Evolutionary conservation across 1,140 invertebrate genomes (phyloP).

Genomic region (Cepaea nemoralis): DNA sequence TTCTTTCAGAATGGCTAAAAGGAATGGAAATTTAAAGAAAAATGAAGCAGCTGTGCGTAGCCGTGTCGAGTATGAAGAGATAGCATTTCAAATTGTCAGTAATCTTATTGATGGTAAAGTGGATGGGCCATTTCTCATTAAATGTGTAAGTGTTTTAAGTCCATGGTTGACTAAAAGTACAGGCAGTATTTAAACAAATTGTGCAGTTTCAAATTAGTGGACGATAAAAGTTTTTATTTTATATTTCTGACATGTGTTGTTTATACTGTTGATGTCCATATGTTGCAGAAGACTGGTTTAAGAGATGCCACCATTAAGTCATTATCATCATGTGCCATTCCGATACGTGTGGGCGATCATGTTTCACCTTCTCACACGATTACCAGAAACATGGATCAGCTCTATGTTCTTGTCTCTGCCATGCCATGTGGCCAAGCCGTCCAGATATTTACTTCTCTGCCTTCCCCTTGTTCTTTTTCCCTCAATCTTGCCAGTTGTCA

Average conservation of each 20-base stretch:
- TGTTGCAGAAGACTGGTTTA: background rate
- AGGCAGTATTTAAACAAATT: background rate
- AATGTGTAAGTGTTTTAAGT: constrained; percentile 29
- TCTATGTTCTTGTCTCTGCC: too few species aligned
- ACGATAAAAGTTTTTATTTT: background rate
- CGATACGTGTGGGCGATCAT: background rate
- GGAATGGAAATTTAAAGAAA: constrained; percentile 5
- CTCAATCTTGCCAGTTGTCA: too few species aligned
- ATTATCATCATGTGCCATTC: background rate
- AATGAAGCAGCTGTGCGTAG: constrained; percentile 3
- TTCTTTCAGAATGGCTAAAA: constrained; percentile 10
- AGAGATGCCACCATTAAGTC: background rate
- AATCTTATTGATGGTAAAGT: constrained; percentile 34
- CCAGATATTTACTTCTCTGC: too few species aligned
- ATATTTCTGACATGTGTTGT: background rate
- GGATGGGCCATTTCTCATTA: constrained; percentile 6
- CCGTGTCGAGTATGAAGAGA: constrained; percentile 33
- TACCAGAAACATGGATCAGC: too few species aligned
- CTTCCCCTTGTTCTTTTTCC: too few species aligned
- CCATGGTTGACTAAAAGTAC: background rate
- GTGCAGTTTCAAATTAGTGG: background rate
- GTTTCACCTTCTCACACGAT: too few species aligned
- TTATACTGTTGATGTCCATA: background rate
- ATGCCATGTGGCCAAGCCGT: too few species aligned
- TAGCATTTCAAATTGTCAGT: constrained; percentile 38